Base-by-base conservation (phyloP, 2,797 vertebrate species). In the Coreius guichenoti region DNA sequence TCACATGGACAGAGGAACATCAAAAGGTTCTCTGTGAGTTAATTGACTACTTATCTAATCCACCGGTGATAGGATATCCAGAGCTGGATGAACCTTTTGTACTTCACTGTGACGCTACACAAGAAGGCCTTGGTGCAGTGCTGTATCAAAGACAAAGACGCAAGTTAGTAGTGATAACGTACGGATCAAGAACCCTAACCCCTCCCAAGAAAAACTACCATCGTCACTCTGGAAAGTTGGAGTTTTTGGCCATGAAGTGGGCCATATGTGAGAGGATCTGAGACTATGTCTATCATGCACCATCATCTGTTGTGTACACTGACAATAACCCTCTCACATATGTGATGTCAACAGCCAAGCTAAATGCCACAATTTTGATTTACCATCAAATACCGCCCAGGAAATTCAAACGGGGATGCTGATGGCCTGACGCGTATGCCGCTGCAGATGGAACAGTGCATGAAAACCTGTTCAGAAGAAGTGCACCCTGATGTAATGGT, bases 241-340 rank as follows among this genome's bases (percentile, higher is more conserved):
- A 47, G 12, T 47, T 47, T 47, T 47, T 47, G 45, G 45, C 45
- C 3, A 47, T 73, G 49, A 36, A 78, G 79, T 21, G 72, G 87
- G 23, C 13, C 45, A 47, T 47, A 47, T 47, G 12, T 84, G n/a
- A 81, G 51, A 0, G 45, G 4, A 13, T 72, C 69, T 12, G 13
- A 12, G 12, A 47, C 45, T 82, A 82, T 58, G 16, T 79, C 16
- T 83, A 49, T 56, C 31, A 83, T 83, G 33, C 36, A 49, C 29
- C 19, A 26, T 73, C 36, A 8, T 83, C 65, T 13, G 69, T 36
- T 7, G 63, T 84, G 13, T 49, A 49, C 14, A 49, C 47, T 0
- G 47, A 49, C 49, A 51, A 51, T 51, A 51, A 51, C 49, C 31
- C 31, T 8, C 56, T 61, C 8, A 67, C 61, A 2, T 80, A 80